Base-by-base conservation (phyloP, 2,113 vertebrate species). In the Apaloderma vittatum region DNA sequence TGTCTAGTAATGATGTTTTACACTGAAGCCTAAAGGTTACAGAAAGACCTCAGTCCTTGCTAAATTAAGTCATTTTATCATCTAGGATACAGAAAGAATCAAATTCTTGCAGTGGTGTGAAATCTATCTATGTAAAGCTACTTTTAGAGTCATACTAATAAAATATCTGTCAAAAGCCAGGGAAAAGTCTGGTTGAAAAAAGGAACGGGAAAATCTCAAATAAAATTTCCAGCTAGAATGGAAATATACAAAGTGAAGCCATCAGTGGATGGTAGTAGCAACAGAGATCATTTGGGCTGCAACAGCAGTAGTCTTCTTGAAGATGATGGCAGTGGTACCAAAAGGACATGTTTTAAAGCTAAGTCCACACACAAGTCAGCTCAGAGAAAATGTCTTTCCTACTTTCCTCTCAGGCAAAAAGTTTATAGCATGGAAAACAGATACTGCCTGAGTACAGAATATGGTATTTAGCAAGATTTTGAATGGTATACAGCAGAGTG, bases 1-100 rank as follows among this genome's bases (percentile, higher is more conserved):
- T 21, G 19, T 52, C 63, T 77, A 48, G 51, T 57, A 74, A 72
- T 59, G 34, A 12, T 52, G 81, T 45, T 95, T 88, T 88, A 88
- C 34, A 61, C 51, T 48, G 37, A 84, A 88, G 75, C 30, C 75
- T 68, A 90, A 86, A 95, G 57, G 79, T 86, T 94, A 92, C 23
- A 51, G 48, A 87, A 83, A 90, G 11, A 83, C 27, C 58, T 90
- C 10, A 88, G 48, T 65, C 72, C n/a, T 77, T 81, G 61, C 68
- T 45, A 72, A 84, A 83, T 65, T 27, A 43, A 95, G 75, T 72
- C 48, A 59, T 36, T 75, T 87, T 87, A 40, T 61, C 70, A 86
- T 79, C 18, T 57, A 43, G 83, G 68, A 48, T 52, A 62, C 13
- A 51, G 43, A 90, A 70, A 43, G 62, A 85, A 79, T 79, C n/a